Evolutionary conservation across 1,140 invertebrate genomes (phyloP).

Genomic region (Neotoxoptera formosana): DNA sequence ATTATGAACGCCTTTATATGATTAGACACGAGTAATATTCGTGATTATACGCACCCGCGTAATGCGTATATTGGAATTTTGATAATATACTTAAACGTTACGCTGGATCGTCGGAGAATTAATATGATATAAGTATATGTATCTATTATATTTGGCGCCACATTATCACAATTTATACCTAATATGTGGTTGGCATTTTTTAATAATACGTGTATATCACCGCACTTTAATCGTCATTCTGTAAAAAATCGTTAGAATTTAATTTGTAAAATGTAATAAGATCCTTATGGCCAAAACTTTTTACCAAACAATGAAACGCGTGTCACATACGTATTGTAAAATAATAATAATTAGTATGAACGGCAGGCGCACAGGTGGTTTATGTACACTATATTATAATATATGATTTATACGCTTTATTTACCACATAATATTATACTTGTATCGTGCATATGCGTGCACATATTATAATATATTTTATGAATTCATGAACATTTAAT

Average conservation of each 20-base stretch:
- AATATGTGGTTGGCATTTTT: not conserved
- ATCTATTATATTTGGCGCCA: not conserved
- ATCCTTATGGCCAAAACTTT: not conserved
- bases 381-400: not conserved
- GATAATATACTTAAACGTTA: not conserved
- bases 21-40: not conserved
- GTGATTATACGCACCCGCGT: not conserved
- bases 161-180: not conserved
- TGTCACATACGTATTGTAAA: too few relatives aligned
- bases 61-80: not conserved
- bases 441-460: not conserved
- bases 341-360: not conserved
- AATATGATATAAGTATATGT: not conserved
- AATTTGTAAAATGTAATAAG: not conserved
- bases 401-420: not conserved
- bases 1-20: not conserved
- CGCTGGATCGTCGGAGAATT: not conserved
- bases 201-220: not conserved
- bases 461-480: not conserved
- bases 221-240: not conserved
- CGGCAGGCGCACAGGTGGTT: not conserved
- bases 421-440: not conserved
- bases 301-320: not conserved
- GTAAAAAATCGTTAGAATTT: not conserved
- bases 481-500: constrained; percentile 14